phyloP scores from a whole-genome alignment of 2,888 invertebrate genomes.

The Tachina lurida region DNA sequence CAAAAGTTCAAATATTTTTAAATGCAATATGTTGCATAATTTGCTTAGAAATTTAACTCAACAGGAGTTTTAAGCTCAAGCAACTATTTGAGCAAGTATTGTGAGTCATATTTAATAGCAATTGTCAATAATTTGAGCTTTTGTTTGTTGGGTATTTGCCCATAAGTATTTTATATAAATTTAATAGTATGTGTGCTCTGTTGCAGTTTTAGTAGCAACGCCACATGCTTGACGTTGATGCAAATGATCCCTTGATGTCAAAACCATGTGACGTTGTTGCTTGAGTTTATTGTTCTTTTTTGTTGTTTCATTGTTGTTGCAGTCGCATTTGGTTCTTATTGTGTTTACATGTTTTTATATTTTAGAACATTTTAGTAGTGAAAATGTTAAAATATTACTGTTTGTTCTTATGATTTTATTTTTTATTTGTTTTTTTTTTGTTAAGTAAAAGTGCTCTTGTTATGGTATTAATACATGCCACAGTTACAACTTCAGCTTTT shows the following conservation, averaged over 20 bases:
- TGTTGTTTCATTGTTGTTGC: neutral
- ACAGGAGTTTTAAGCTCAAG: too few relatives aligned
- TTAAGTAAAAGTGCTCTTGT: neutral
- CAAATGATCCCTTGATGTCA: conserved; percentile 70
- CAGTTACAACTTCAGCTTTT: conserved; percentile 14
- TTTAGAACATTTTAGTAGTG: conserved; percentile 41
- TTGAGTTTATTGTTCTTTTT: conserved; percentile 24
- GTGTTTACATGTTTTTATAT: conserved; percentile 25
- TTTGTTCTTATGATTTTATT: neutral
- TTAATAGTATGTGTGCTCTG: conserved; percentile 14
- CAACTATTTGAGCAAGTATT: too few relatives aligned
- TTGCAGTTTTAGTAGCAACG: conserved; percentile 47
- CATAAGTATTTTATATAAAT: neutral
- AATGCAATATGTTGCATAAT: too few relatives aligned
- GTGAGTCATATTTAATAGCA: too few relatives aligned
- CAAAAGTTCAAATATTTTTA: neutral
- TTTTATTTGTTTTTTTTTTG: neutral
- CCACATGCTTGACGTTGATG: conserved; percentile 68
- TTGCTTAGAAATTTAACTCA: too few relatives aligned
- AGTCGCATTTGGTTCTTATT: conserved; percentile 11
- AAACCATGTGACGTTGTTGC: conserved; percentile 60
- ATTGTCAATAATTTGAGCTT: too few relatives aligned
- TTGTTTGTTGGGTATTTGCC: conserved; percentile 8
- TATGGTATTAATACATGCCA: neutral
- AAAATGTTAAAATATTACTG: conserved; percentile 37